These are phyloP conservation scores for Phataginus tetradactyla DNA, from an alignment of 2,797 vertebrate species.

Conservation along the genomic window DNA sequence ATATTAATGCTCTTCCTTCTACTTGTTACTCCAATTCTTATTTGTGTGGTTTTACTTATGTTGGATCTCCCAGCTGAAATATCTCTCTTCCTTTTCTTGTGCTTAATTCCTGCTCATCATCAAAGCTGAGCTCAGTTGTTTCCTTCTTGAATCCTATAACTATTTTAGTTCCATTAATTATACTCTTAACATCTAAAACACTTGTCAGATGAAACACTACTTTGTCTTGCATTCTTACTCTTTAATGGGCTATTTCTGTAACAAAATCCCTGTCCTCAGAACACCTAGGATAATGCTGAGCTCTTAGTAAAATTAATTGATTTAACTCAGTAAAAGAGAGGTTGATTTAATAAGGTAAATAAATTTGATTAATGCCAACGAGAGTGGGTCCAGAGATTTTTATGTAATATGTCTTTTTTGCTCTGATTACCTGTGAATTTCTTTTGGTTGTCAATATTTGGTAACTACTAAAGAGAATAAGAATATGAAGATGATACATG, in stretches of 20 bases:
- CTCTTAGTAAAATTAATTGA: background rate
- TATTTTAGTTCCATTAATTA: background rate
- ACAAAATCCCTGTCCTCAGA: conserved; percentile 34
- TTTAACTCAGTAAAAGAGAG: background rate
- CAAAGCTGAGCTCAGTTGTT: background rate
- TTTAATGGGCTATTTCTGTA: background rate
- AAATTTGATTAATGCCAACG: background rate
- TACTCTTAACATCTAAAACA: background rate
- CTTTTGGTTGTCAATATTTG: background rate
- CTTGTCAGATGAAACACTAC: background rate
- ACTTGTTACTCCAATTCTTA: background rate
- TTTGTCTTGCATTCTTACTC: conserved; percentile 23
- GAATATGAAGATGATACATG: background rate
- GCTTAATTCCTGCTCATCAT: background rate
- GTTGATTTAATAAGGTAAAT: conserved; percentile 13
- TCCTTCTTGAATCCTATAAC: background rate
- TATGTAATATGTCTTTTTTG: background rate
- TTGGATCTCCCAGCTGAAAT: background rate
- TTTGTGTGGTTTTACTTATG: background rate
- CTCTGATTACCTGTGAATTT: background rate
- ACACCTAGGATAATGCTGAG: background rate
- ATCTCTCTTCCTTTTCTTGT: background rate
- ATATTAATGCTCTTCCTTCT: background rate
- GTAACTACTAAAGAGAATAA: background rate
- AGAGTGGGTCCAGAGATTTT: background rate